Conservation (phyloP, 2,888 invertebrate genomes). For the Neria commutata region DNA sequence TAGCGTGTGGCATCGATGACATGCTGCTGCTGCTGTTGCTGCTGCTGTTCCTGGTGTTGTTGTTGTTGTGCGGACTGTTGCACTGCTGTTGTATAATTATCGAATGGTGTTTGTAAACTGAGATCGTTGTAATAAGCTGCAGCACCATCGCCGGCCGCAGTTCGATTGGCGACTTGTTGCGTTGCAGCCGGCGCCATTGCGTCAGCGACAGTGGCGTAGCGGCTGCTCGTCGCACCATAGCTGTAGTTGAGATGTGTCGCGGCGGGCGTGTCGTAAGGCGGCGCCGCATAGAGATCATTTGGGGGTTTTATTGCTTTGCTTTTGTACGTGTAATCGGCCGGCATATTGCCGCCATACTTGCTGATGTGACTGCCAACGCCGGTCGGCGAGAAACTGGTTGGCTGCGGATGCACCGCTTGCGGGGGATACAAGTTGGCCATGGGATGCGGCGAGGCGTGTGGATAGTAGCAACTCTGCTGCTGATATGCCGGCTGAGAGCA, state of each 20-base stretch:
- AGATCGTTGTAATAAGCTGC: conserved; percentile 49
- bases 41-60: not conserved
- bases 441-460: conserved; percentile 25
- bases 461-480: conserved; percentile 50
- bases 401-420: conserved; percentile 13
- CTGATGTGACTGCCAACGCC: conserved; percentile 4
- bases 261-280: conserved; percentile 35
- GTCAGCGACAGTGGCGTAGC: conserved; percentile 20
- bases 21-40: conserved; percentile 23
- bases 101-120: conserved; percentile 36
- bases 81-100: conserved; percentile 34
- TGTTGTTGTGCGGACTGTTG: conserved; percentile 15
- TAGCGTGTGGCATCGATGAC: conserved; percentile 22
- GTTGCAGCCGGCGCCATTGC: conserved; percentile 26
- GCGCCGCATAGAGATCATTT: conserved; percentile 46
- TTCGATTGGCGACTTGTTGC: no score
- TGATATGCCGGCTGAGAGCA: conserved; percentile 46
- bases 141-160: conserved; percentile 24
- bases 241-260: conserved; percentile 35
- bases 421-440: conserved; percentile 10
- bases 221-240: conserved; percentile 28
- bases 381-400: conserved; percentile 17
- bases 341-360: conserved; percentile 24
- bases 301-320: conserved; percentile 46
- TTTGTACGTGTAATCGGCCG: conserved; percentile 13